Base-by-base conservation (phyloP, 2,113 vertebrate genomes). In the Xyrauchen texanus region DNA sequence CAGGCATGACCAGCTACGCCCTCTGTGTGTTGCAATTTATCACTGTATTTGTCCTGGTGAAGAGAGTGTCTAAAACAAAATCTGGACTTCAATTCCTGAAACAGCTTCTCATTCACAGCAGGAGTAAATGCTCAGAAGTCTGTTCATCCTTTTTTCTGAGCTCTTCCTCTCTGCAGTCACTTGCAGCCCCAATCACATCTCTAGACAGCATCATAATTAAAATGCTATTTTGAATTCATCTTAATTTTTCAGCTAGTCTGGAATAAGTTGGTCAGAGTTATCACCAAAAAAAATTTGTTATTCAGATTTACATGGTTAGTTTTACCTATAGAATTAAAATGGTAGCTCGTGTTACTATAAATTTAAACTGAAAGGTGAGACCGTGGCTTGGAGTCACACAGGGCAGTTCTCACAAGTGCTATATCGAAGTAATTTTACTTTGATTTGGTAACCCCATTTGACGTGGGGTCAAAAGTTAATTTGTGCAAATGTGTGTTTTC, bases 71-170 rank as follows among this genome's bases (percentile, higher is more conserved):
- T 58, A 82, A 81, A 44, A 76, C 34, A 4, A 52, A 66, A 76
- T 71, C 79, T 71, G 66, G 60, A 55, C 76, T 81, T 76, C 76
- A 74, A 76, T 81, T 82, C 78, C 67, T 13, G 47, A 60, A 71
- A 63, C 76, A 49, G 42, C 47, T 82, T 78, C 76, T 66, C n/a
- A 60, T 68, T 52, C 79, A 49, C 71, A 81, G 71, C 74, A 44
- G 71, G 83, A 82, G 6, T 65, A 8, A 72, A 42, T 44, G 15
- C 42, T 51, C 55, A 52, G 58, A 66, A 46, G 74, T 52, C 12
- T 81, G 55, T 67, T 60, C 69, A 52, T 52, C 44, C 16, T 11
- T 74, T 16, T 42, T 8, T 57, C 44, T 16, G 9, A 21, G 62
- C 15, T 21, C 0, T 15, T 47, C n/a, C 6, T 0, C 68, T 21